These are phyloP conservation scores for Cygnus atratus DNA, from an alignment of 2,113 vertebrate species.

Conservation along the genomic window DNA sequence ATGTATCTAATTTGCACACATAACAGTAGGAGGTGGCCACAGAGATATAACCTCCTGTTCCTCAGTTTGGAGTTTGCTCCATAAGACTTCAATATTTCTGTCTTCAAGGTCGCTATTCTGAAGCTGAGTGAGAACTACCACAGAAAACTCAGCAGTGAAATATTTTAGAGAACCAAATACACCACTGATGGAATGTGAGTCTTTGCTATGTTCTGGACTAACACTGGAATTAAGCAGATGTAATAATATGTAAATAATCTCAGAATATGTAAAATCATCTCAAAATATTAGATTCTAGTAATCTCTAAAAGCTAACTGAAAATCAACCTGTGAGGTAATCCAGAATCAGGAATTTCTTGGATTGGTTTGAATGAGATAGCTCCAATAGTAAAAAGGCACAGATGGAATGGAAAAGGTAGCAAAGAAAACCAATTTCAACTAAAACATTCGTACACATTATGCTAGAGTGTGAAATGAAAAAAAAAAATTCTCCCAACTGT, in stretches of 20 bases:
- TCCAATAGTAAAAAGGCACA: not conserved
- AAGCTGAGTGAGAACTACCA: not conserved
- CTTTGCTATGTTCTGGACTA: not conserved
- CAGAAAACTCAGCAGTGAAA: not conserved
- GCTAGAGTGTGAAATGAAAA: not conserved
- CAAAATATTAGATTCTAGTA: not conserved
- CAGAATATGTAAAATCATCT: not conserved
- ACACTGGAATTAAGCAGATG: not conserved
- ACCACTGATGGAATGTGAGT: not conserved
- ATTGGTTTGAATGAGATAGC: not conserved
- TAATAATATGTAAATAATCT: not conserved
- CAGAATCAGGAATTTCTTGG: not conserved
- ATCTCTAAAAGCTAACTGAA: not conserved
- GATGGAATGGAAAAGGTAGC: not conserved
- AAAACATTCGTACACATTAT: not conserved
- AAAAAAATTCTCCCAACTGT: not conserved
- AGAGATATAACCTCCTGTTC: not conserved
- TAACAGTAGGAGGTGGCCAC: not conserved
- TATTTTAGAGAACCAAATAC: not conserved
- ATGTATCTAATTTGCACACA: not conserved
- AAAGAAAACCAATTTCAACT: not conserved
- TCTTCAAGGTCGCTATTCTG: not conserved
- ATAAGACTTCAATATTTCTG: not conserved
- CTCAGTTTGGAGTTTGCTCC: not conserved
- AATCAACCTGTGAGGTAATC: not conserved